Evolutionary conservation across 2,888 invertebrate species (phyloP).

Genomic region (Hypselothyrea guttata): DNA sequence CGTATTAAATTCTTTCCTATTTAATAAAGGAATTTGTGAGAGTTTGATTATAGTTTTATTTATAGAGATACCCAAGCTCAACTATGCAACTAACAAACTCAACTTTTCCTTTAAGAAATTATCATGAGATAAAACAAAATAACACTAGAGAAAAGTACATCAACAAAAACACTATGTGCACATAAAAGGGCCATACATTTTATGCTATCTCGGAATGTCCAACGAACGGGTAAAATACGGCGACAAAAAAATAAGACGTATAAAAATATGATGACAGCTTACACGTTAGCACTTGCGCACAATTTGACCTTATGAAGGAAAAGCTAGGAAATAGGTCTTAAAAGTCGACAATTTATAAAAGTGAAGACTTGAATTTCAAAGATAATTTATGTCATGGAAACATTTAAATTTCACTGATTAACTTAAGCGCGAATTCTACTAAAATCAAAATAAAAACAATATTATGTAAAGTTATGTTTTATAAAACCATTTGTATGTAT

Average conservation of each 20-base stretch:
- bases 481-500: no score
- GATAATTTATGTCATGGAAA: no score
- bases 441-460: no score
- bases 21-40: no score
- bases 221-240: slow-evolving; percentile 1
- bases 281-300: slow-evolving; percentile 7
- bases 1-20: no score
- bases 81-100: slow-evolving; percentile 3
- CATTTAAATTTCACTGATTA: no score
- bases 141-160: background rate
- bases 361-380: no score
- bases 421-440: no score
- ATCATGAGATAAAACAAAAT: slow-evolving; percentile 12
- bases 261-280: slow-evolving; percentile 15
- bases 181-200: slow-evolving; percentile 18
- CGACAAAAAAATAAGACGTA: slow-evolving; percentile 7
- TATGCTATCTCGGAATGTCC: slow-evolving; percentile 4
- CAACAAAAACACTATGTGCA: slow-evolving; percentile 10
- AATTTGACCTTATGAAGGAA: background rate
- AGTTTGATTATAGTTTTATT: no score
- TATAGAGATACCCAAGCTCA: background rate
- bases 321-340: background rate
- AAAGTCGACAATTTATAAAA: no score
- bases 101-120: slow-evolving; percentile 24
- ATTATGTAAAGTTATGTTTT: no score